Evolutionary conservation across 1,140 invertebrate genomes (phyloP).

Genomic region (Diachasmimorpha longicaudata): DNA sequence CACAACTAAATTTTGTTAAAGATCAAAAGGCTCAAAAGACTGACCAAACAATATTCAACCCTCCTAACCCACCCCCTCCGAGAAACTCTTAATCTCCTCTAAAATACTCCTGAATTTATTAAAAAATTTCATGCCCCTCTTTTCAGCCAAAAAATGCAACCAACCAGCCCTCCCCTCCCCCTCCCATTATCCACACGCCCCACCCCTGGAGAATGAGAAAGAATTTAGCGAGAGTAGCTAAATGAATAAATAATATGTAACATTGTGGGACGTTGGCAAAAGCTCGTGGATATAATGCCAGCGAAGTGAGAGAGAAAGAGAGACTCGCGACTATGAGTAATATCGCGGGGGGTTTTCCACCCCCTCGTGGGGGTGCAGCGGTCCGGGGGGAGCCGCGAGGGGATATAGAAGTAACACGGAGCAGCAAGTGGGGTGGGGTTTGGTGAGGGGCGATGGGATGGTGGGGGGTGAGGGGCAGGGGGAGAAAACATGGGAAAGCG

Average conservation of each 20-base stretch:
- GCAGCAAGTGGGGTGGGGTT: background rate
- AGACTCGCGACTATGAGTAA: conserved; percentile 58
- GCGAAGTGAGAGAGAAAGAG: conserved; percentile 10
- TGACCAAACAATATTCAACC: too few species aligned
- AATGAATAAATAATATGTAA: conserved; percentile 51
- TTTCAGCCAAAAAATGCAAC: background rate
- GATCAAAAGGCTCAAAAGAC: too few species aligned
- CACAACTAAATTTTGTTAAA: too few species aligned
- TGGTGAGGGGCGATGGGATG: background rate
- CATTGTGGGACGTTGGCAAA: conserved; percentile 36
- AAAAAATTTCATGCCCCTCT: background rate
- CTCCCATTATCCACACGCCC: background rate
- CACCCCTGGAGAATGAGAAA: conserved; percentile 7
- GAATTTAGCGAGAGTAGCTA: conserved; percentile 27
- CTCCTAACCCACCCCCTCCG: too few species aligned
- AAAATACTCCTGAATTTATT: too few species aligned
- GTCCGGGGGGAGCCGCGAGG: background rate
- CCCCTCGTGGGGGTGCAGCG: conserved; percentile 29
- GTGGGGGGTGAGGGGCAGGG: too few species aligned
- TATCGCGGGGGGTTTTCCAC: conserved; percentile 60
- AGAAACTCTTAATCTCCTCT: too few species aligned
- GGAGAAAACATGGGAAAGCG: conserved; percentile 24
- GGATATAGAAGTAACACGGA: background rate
- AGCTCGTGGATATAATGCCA: conserved; percentile 28
- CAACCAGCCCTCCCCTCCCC: too few species aligned